Conservation (phyloP, 1,140 invertebrate species). For the Aphaenogaster rudis region DNA sequence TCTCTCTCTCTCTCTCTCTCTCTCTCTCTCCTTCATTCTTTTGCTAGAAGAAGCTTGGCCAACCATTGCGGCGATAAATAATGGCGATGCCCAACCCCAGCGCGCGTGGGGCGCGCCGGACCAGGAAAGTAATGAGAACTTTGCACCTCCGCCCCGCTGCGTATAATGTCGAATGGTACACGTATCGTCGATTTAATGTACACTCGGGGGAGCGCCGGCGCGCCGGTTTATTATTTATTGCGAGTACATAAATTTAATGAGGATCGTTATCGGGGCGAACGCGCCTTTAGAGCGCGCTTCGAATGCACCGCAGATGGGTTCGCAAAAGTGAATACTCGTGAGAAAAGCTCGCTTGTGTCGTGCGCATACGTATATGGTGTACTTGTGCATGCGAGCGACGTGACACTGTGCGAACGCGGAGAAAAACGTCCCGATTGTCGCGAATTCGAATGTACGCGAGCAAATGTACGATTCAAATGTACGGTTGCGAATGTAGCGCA, state of each 20-base stretch:
- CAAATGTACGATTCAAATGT: not conserved
- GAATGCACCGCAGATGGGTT: slow-evolving; percentile 60
- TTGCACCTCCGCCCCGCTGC: slow-evolving; percentile 72
- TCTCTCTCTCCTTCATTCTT: not conserved
- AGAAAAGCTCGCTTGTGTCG: slow-evolving; percentile 35
- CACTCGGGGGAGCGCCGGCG: slow-evolving; percentile 68
- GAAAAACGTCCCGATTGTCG: slow-evolving; percentile 15
- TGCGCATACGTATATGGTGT: not conserved
- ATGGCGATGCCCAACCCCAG: slow-evolving; percentile 68
- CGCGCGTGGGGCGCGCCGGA: slow-evolving; percentile 58
- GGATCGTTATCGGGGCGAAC: slow-evolving; percentile 52
- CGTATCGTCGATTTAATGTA: slow-evolving; percentile 76
- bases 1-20: not conserved
- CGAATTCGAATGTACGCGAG: slow-evolving; percentile 26
- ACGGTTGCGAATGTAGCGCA: not conserved
- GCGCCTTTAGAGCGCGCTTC: slow-evolving; percentile 53
- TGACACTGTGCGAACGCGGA: slow-evolving; percentile 2
- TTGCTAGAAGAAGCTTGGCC: slow-evolving; percentile 73
- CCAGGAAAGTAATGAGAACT: slow-evolving; percentile 78
- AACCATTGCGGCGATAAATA: slow-evolving; percentile 77
- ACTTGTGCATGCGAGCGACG: not conserved
- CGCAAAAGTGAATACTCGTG: slow-evolving; percentile 59
- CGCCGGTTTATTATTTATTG: slow-evolving; percentile 75
- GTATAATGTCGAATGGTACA: slow-evolving; percentile 76
- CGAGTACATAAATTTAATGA: slow-evolving; percentile 75